A percentile compares a stretch with the other conserved stretches of the same genome.
Evolutionary conservation across 2,888 invertebrate genomes (phyloP).

Genomic region (Rhaphigaster nebulosa): DNA sequence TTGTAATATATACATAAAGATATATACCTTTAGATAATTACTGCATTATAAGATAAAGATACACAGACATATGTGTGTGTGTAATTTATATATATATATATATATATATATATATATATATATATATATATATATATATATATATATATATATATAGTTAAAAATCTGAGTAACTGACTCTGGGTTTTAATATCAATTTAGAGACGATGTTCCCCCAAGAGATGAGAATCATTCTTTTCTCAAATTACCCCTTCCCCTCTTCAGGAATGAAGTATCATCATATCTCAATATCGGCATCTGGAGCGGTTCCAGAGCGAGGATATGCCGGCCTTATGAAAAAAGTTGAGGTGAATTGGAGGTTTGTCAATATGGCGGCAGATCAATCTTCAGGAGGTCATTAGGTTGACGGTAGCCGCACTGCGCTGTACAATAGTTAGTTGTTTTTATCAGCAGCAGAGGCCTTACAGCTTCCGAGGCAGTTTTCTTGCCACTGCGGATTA

Average conservation of each 20-base stretch:
- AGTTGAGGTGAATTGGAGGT: conserved; percentile 50
- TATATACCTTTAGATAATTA: too few species aligned
- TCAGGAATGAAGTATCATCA: conserved; percentile 41
- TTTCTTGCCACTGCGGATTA: neutral
- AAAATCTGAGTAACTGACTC: too few species aligned
- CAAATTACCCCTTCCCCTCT: neutral
- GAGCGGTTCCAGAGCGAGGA: conserved; percentile 25
- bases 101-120: too few species aligned
- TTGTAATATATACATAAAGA: too few species aligned
- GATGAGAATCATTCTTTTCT: neutral
- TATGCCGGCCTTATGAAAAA: conserved; percentile 25
- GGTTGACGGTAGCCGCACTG: conserved; percentile 47
- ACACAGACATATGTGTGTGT: too few species aligned
- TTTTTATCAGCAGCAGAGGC: neutral
- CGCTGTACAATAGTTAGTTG: conserved; percentile 20
- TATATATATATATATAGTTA: too few species aligned
- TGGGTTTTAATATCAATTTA: neutral
- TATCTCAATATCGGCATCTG: conserved; percentile 32
- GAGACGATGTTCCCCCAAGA: neutral
- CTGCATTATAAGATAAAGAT: too few species aligned
- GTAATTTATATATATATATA: too few species aligned
- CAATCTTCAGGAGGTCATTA: conserved; percentile 45
- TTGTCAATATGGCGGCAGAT: conserved; percentile 48
- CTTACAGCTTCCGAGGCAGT: neutral
- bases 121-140: too few species aligned